Base-by-base conservation (phyloP, 2,888 invertebrate genomes). In the Napeogenes inachia region DNA sequence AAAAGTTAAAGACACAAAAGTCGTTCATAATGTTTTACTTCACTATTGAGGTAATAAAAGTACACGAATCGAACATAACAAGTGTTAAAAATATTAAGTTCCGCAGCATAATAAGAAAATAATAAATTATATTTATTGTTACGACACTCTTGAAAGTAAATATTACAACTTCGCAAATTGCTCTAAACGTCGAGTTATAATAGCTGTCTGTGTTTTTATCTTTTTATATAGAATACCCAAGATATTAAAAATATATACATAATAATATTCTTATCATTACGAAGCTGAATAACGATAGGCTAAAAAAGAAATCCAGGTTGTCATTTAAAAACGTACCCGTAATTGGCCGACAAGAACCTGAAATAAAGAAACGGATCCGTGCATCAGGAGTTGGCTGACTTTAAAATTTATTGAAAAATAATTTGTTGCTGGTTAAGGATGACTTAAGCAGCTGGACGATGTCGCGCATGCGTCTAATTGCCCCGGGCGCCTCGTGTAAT, bases 401-500 rank as follows among this genome's bases (percentile, higher is more conserved):
- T 50, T 50, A 50, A 30, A 50, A 50, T 50, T 50, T 30, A 50
- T 50, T 50, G 50, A 30, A 50, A 50, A 50, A 50, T 50, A 50
- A 50, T 30, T 30, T 30, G 21, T 50, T 21, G 21, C 10, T 21
- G 50, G 12, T 50, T 50, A 21, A 30, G 38, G 50, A 58, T 38
- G 58, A 59, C n/a, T 46, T 46, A 50, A 33, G 33, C 54, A 50
- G 62, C 47, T 54, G 30, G 13, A 45, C 38, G 38, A 46, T 54
- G 35, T 45, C 56, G 45, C 30, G 56, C 53, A 42, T 45, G 38
- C 54, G 67, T 79, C 76, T 85, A 84, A 85, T 85, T 85, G 82
- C 76, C 74, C 59, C 75, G 73, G 76, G 78, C 80, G 79, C 78
- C 79, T 73, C 69, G 61, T 73, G 61, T 82, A 81, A 82, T 80